Conservation (phyloP, 2,113 vertebrate species). For the Barnardius zonarius region DNA sequence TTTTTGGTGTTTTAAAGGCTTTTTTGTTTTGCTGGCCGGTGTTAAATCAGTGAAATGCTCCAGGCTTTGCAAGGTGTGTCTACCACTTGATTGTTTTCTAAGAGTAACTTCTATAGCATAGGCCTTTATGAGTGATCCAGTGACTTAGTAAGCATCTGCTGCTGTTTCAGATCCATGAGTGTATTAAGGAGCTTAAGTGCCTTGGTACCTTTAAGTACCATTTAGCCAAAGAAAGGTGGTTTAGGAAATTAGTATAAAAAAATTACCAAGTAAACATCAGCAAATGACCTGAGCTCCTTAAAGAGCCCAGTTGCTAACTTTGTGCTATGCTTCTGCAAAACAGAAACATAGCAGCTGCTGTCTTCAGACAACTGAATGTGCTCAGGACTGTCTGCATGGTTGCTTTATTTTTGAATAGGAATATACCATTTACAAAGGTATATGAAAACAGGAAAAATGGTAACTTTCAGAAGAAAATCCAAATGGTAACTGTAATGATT, state of each 20-base stretch:
- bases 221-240: background rate
- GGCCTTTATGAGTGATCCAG: background rate
- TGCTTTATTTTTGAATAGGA: background rate
- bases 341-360: background rate
- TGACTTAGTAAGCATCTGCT: background rate
- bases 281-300: background rate
- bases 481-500: constrained; percentile 3
- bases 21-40: background rate
- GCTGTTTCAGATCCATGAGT: background rate
- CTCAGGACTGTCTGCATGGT: background rate
- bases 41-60: background rate
- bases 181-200: background rate
- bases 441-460: background rate
- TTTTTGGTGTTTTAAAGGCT: background rate
- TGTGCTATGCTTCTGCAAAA: background rate
- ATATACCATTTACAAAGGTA: background rate
- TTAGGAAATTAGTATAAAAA: constrained; percentile 40
- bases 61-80: background rate
- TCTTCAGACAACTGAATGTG: background rate
- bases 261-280: constrained; percentile 12
- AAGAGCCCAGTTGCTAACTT: background rate
- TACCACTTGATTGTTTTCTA: background rate
- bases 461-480: background rate
- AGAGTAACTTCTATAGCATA: background rate
- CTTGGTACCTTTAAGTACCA: background rate